phyloP scores from a whole-genome alignment of 92 coral and sea anemone species.

The Epizoanthus illoricatus region DNA sequence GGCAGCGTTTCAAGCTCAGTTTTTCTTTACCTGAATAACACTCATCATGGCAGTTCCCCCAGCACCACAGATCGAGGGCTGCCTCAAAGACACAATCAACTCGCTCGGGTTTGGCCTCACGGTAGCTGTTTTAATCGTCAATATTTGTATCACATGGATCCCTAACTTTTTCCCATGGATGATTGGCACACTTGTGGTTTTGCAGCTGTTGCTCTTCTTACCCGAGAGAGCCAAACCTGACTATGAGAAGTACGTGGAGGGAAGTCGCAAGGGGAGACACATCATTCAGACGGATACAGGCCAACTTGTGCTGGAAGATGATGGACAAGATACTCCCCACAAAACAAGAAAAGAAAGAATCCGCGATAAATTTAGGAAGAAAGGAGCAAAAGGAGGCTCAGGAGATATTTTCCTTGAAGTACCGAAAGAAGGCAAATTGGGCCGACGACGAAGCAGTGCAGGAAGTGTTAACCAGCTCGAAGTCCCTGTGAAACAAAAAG shows the following conservation, averaged over 20 bases:
- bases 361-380: conserved; percentile 33
- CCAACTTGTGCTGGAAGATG: conserved; percentile 25
- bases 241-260: conserved; percentile 26
- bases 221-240: conserved; percentile 31
- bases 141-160: conserved; percentile 30
- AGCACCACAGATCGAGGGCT: conserved; percentile 34
- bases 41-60: conserved; percentile 8
- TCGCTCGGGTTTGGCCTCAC: conserved; percentile 25
- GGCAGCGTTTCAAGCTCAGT: background rate
- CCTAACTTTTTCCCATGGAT: conserved; percentile 37
- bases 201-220: conserved; percentile 26
- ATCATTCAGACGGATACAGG: conserved; percentile 22
- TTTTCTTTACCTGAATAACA: background rate
- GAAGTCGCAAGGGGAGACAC: conserved; percentile 25
- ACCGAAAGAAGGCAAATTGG: conserved; percentile 26
- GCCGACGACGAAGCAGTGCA: conserved; percentile 17
- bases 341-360: conserved; percentile 23
- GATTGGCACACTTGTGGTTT: conserved; percentile 20
- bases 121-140: conserved; percentile 24
- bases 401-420: conserved; percentile 35
- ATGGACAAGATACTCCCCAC: background rate
- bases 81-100: conserved; percentile 33
- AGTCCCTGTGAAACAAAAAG: background rate
- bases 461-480: background rate
- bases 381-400: conserved; percentile 12